Evolutionary conservation across 2,888 invertebrate species (phyloP).

Genomic region (Amiota mariae): DNA sequence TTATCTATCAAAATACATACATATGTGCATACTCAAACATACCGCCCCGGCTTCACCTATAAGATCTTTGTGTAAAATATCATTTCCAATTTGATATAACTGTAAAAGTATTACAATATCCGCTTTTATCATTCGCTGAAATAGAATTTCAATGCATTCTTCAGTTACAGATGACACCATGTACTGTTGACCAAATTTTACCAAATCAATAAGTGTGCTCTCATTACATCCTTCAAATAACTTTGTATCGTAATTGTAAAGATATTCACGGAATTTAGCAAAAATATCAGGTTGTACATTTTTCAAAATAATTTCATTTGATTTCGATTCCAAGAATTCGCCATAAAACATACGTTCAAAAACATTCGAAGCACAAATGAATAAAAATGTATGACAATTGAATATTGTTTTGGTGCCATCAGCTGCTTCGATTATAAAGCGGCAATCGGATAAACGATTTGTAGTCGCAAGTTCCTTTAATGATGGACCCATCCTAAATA

Average conservation of each 20-base stretch:
- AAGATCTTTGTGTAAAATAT: not conserved
- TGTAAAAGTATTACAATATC: conserved; percentile 26
- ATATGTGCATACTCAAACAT: not conserved
- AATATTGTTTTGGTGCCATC: conserved; percentile 10
- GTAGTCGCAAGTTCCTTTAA: not conserved
- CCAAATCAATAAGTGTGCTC: conserved; percentile 19
- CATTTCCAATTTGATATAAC: conserved; percentile 34
- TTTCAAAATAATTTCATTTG: conserved; percentile 24
- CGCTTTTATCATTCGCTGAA: not conserved
- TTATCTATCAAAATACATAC: too few species aligned
- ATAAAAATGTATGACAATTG: conserved; percentile 40
- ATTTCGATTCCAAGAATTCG: conserved; percentile 34
- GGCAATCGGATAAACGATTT: conserved; percentile 1
- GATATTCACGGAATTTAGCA: conserved; percentile 38
- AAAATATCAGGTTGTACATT: conserved; percentile 38
- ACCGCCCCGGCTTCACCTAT: too few species aligned
- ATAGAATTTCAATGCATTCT: conserved; percentile 25
- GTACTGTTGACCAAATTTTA: conserved; percentile 36
- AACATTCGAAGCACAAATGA: conserved; percentile 42
- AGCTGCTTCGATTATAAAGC: not conserved
- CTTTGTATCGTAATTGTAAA: conserved; percentile 29
- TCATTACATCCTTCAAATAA: conserved; percentile 31
- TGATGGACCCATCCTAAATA: not conserved
- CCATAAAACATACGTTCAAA: conserved; percentile 46
- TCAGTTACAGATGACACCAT: conserved; percentile 33